phyloP scores from a whole-genome alignment of 2,113 vertebrate species.

The Sialia sialis region DNA sequence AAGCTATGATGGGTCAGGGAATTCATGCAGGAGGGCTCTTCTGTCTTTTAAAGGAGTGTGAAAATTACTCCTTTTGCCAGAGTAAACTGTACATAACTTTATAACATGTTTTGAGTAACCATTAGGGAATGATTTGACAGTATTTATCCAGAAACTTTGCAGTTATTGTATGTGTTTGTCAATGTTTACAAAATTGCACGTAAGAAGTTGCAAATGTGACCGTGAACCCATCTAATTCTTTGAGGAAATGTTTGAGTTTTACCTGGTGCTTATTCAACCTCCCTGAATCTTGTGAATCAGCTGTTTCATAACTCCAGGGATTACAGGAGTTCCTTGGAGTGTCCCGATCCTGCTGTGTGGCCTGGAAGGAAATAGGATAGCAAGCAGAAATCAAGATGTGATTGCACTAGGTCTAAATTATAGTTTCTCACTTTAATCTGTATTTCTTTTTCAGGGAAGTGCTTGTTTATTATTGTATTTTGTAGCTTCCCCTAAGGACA shows the following conservation, averaged over 20 bases:
- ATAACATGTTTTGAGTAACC: neutral
- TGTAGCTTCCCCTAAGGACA: neutral
- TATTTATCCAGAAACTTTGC: neutral
- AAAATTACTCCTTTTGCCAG: neutral
- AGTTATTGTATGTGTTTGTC: neutral
- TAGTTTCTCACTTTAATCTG: neutral
- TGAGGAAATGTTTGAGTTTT: neutral
- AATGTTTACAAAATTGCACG: neutral
- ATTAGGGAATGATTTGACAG: neutral
- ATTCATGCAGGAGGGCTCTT: neutral
- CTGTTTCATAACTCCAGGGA: neutral
- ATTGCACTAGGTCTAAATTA: neutral
- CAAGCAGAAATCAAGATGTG: neutral
- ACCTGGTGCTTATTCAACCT: neutral
- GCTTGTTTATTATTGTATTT: neutral
- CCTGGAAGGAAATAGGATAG: neutral
- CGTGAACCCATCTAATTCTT: neutral
- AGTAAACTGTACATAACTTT: neutral
- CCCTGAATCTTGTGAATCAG: neutral
- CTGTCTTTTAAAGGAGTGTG: neutral
- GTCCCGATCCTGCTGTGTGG: neutral
- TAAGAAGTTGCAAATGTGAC: neutral
- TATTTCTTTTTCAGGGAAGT: neutral
- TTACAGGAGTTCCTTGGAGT: neutral
- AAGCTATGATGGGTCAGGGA: neutral